Evolutionary conservation across 2,888 invertebrate species (phyloP), one percentile per base, ranked within the genome.

Genomic region (Entomobrya proxima): DNA sequence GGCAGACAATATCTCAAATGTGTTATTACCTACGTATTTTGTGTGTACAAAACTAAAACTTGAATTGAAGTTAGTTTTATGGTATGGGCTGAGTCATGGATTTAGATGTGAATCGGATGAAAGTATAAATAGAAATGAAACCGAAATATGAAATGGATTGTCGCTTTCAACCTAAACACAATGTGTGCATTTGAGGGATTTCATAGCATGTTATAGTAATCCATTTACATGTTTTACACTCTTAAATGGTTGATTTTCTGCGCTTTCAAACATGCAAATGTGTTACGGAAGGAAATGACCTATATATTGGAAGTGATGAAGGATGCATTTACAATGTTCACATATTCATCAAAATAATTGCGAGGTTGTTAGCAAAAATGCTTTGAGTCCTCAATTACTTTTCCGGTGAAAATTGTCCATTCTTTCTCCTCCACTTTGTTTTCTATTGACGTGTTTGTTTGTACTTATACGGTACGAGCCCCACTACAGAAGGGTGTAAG

Each of bases 241-340:
- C 27, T 74, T 74, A 47, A 44, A 50, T 30, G 50, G n/a, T 74
- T n/a, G n/a, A 44, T 11, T 30, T 50, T 47, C 52, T 18, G 13
- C 9, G 30, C 30, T 74, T 50, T 74, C n/a, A 30, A 74, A 72
- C 27, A 24, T 75, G 52, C 35, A 50, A 74, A 74, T 74, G 32
- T 74, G 74, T 74, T 21, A 35, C 75, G 52, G 52, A 75, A 50
- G 75, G 55, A 75, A 75, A 21, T 35, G 52, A 69, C 67, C 67
- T 40, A 69, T 69, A 69, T 69, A 61, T 32, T 30, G 27, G 47
- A 47, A 44, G 75, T 37, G 37, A 35, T 75, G 18, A 52, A 18
- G n/a, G 27, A 69, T 69, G 52, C 75, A 52, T 52, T 35, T 75
- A 50, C 32, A 74, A 18, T 47, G n/a, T 18, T 30, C 67, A 6